Evolutionary conservation across 2,888 invertebrate genomes (phyloP).

Genomic region (Notodonta dromedarius): DNA sequence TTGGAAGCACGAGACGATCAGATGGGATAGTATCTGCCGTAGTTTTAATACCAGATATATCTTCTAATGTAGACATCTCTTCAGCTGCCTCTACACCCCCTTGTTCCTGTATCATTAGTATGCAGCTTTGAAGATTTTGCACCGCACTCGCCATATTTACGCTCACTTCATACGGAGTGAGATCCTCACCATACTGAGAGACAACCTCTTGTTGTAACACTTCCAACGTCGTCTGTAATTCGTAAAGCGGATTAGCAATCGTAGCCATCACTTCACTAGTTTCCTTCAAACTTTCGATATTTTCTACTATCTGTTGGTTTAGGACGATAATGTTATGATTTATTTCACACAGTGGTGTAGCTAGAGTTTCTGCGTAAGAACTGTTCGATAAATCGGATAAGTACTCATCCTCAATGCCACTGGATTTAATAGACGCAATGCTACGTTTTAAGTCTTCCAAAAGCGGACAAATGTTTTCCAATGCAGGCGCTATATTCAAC

Average conservation of each 20-base stretch:
- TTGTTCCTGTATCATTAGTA: conserved; percentile 77
- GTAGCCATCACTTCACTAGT: conserved; percentile 57
- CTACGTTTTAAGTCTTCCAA: conserved; percentile 67
- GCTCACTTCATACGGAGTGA: conserved; percentile 53
- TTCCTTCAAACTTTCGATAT: conserved; percentile 58
- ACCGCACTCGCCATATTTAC: conserved; percentile 65
- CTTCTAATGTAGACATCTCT: conserved; percentile 84
- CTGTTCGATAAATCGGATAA: conserved; percentile 66
- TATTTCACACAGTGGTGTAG: conserved; percentile 66
- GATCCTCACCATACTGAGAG: conserved; percentile 67
- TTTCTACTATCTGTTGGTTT: conserved; percentile 66
- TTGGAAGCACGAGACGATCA: conserved; percentile 61
- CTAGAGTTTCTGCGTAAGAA: conserved; percentile 66
- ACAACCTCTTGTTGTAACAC: conserved; percentile 75
- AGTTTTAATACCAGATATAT: conserved; percentile 84
- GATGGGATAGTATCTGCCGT: conserved; percentile 75
- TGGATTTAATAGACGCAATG: conserved; percentile 58
- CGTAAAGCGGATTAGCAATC: conserved; percentile 75
- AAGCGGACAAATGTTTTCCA: conserved; percentile 65
- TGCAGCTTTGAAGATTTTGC: conserved; percentile 72
- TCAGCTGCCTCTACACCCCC: conserved; percentile 73
- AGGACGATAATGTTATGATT: conserved; percentile 64
- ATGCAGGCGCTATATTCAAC: conserved; percentile 42
- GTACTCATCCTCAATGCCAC: conserved; percentile 49
- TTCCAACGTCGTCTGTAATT: conserved; percentile 72